Base-by-base conservation (phyloP, 2,797 vertebrate species). In the Triplophysa bombifrons region DNA sequence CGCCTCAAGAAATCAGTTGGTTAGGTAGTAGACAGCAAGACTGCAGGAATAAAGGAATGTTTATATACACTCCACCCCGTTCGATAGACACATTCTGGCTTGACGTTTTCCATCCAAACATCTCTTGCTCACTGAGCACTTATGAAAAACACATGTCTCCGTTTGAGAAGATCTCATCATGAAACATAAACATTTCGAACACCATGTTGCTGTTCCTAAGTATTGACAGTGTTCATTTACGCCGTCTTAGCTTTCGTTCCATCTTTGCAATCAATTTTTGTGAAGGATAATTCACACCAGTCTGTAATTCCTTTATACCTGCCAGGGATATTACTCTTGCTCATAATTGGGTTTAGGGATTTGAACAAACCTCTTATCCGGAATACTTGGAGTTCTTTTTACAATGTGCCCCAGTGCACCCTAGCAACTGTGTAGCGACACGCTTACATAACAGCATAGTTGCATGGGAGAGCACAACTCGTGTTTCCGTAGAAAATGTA, bases 11-110 rank as follows among this genome's bases (percentile, higher is more conserved):
- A 51, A 41, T 41, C 41, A 41, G 41, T 41, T 41, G 41, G 51
- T 53, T 20, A 12, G 19, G n/a, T 9, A 55, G 53, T 20, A 55
- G 53, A n/a, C 53, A 55, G 53, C 53, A 56, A 56, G n/a, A 58
- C 41, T 30, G 66, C 65, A 84, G 78, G 74, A 81, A 78, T 78
- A 81, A 81, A 81, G 41, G 73, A 22, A 74, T 84, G 74, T 78
- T 74, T 77, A 76, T 73, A 68, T 53, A 66, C 13, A 53, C 48
- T 61, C 34, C 55, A 74, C 41, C 27, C 6, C 19, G 55, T 53
- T 71, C 10, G 20, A 65, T 46, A 58, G 19, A 19, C 10, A 63
- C 13, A 27, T 25, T 67, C 53, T 72, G 19, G 25, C 44, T 41
- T 67, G 67, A 70, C 61, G 53, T 53, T 67, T 72, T 72, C 16